Conservation (phyloP, 1,140 invertebrate species). For the Episyrphus balteatus region DNA sequence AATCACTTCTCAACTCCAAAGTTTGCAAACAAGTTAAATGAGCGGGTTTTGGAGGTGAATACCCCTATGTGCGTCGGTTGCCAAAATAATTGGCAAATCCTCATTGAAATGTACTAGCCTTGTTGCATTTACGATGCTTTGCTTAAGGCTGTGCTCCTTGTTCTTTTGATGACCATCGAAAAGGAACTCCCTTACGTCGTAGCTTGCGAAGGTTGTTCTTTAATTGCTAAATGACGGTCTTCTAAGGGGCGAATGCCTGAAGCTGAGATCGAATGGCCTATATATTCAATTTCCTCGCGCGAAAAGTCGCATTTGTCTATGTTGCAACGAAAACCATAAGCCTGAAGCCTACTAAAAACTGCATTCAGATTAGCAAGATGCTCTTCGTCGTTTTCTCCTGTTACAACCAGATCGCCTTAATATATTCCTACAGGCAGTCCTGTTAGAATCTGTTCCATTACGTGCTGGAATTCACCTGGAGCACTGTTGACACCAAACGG, state of each 20-base stretch:
- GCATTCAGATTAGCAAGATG: constrained; percentile 8
- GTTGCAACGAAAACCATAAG: constrained; percentile 7
- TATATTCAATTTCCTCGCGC: background rate
- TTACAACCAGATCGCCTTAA: constrained; percentile 1
- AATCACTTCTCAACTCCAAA: too few relatives aligned
- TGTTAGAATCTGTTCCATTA: constrained; percentile 5
- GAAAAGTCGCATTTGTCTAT: constrained; percentile 1
- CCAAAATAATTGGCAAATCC: constrained; percentile 17
- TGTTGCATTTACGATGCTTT: background rate
- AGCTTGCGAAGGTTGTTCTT: background rate
- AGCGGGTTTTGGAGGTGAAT: too few relatives aligned
- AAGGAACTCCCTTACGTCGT: too few relatives aligned
- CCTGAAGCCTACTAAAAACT: constrained; percentile 3
- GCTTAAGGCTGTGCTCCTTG: background rate
- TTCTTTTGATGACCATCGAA: too few relatives aligned
- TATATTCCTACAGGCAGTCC: background rate
- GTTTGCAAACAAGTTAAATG: too few relatives aligned
- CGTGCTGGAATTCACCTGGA: constrained; percentile 10
- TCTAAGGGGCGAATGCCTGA: background rate
- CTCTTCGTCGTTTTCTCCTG: constrained; percentile 4
- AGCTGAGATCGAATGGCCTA: background rate
- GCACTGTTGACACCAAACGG: constrained; percentile 24
- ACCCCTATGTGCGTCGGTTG: constrained; percentile 44
- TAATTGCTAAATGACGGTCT: background rate
- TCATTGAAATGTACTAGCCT: background rate